These are phyloP conservation scores for Tarsius wallacei DNA, from an alignment of 2,797 vertebrate species.

Conservation along the genomic window DNA sequence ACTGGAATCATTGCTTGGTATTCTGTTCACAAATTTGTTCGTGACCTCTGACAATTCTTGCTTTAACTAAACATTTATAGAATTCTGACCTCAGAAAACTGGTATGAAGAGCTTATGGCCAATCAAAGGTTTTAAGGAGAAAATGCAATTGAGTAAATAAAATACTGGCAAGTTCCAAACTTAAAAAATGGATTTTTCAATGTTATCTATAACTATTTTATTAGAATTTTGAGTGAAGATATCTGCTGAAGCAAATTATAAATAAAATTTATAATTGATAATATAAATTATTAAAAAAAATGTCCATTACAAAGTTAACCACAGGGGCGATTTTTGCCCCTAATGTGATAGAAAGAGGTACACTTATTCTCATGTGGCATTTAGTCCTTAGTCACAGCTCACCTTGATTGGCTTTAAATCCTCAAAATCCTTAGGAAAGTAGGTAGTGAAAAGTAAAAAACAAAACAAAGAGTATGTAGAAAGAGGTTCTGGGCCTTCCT, in stretches of 20 bases:
- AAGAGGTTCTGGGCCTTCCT: neutral
- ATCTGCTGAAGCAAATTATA: neutral
- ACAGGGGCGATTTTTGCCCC: neutral
- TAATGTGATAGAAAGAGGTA: neutral
- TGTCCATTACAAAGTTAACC: neutral
- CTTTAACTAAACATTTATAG: neutral
- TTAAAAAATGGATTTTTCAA: neutral
- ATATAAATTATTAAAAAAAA: neutral
- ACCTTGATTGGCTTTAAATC: neutral
- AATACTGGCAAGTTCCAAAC: neutral
- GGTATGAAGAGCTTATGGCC: neutral
- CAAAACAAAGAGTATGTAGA: neutral
- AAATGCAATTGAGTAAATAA: neutral
- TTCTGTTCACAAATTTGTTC: slow-evolving; percentile 11
- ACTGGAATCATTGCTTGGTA: neutral
- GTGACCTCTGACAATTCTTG: neutral
- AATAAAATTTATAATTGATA: neutral
- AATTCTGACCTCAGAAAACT: neutral
- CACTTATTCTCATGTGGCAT: neutral
- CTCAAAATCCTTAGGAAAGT: neutral
- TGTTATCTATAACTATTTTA: neutral
- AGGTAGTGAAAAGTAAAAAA: neutral
- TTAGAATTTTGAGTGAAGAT: neutral
- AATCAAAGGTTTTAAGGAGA: neutral
- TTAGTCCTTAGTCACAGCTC: neutral